Conservation (phyloP, 37 sponge, comb jelly and placozoan genomes). For the Eunapius fragilis region DNA sequence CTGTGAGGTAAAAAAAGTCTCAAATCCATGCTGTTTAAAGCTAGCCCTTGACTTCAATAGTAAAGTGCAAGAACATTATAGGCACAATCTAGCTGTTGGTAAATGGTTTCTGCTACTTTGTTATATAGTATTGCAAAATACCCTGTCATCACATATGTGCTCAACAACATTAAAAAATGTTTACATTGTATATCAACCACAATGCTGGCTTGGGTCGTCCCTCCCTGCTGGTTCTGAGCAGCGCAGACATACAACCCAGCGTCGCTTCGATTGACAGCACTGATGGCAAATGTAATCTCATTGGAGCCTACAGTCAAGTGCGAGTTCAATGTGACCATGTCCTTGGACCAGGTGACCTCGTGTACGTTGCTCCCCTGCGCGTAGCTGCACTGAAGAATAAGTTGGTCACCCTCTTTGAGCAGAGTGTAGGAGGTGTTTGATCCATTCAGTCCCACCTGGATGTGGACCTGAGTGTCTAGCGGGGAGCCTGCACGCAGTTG, state of each 20-base stretch:
- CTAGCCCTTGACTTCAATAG: too few relatives aligned
- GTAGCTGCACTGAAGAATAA: not conserved
- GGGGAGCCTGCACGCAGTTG: not conserved
- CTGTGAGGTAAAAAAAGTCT: too few relatives aligned
- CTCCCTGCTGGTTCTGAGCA: conserved; percentile 28
- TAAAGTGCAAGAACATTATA: too few relatives aligned
- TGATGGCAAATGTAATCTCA: not conserved
- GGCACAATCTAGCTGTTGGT: too few relatives aligned
- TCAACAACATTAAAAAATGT: too few relatives aligned
- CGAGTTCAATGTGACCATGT: not conserved
- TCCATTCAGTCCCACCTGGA: not conserved
- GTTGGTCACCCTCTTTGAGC: not conserved
- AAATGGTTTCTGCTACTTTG: too few relatives aligned
- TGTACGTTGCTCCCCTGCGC: not conserved
- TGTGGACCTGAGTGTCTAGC: not conserved
- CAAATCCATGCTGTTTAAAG: too few relatives aligned
- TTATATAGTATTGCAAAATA: too few relatives aligned
- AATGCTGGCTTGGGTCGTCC: conserved; percentile 1
- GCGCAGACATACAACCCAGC: conserved; percentile 29
- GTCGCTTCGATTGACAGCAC: conserved; percentile 9
- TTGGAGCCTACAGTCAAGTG: not conserved
- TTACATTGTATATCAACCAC: conserved; percentile 44
- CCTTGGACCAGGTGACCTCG: not conserved
- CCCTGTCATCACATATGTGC: not conserved
- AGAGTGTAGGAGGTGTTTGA: not conserved